Evolutionary conservation across 2,888 invertebrate species (phyloP).

Genomic region (Noctuana brunneofusca): DNA sequence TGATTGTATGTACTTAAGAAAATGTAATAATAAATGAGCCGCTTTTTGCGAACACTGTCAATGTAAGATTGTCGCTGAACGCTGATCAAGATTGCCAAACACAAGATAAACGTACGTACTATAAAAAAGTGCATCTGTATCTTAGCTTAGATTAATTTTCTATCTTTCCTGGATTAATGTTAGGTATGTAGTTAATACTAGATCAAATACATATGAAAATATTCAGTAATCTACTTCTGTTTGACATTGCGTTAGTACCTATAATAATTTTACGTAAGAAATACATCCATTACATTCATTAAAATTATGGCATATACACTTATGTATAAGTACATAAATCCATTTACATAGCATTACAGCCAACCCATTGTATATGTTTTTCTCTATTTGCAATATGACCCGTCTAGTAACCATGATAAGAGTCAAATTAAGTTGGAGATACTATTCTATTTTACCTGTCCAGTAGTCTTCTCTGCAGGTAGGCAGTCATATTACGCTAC

Average conservation of each 20-base stretch:
- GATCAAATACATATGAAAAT: no score
- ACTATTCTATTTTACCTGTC: slow-evolving; percentile 1
- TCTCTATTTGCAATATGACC: neutral
- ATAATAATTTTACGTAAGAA: no score
- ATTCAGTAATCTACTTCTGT: no score
- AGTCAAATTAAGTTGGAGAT: neutral
- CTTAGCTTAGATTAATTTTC: no score
- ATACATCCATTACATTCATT: no score
- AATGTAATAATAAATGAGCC: slow-evolving; percentile 37
- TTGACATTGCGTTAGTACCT: no score
- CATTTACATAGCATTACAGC: no score
- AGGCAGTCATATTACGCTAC: slow-evolving; percentile 23
- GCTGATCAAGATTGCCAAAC: slow-evolving; percentile 14
- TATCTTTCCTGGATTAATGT: no score
- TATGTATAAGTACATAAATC: no score
- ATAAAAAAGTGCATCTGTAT: neutral
- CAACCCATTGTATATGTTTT: no score
- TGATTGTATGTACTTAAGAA: slow-evolving; percentile 41
- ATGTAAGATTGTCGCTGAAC: slow-evolving; percentile 18
- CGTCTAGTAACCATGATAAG: neutral
- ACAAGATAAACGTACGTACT: slow-evolving; percentile 3
- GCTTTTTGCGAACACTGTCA: slow-evolving; percentile 28
- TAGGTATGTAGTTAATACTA: no score
- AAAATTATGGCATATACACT: no score
- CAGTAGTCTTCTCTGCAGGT: slow-evolving; percentile 19